A percentile compares a stretch with the other conserved stretches of the same genome.
Conservation (phyloP, 2,888 invertebrate genomes). For the Synanthedon vespiformis region DNA sequence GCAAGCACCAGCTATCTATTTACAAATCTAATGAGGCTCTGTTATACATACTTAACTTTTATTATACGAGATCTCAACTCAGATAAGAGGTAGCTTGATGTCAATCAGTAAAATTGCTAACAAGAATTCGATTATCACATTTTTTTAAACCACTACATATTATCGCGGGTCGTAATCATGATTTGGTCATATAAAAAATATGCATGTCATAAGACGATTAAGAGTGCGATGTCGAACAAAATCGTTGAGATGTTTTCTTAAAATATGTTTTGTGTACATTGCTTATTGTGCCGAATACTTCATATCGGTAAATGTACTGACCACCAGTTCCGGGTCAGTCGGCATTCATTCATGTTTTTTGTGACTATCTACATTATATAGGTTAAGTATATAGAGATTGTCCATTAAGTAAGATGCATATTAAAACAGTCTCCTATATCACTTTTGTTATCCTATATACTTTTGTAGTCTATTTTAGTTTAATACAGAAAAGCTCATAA, state of each 20-base stretch:
- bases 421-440: too few species aligned
- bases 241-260: slow-evolving; percentile 16
- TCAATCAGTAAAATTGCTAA: slow-evolving; percentile 24
- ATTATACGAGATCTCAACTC: too few species aligned
- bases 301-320: slow-evolving; percentile 17
- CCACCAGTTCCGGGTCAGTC: slow-evolving; percentile 47
- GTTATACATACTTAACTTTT: too few species aligned
- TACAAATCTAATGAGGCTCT: too few species aligned
- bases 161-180: slow-evolving; percentile 26
- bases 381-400: too few species aligned
- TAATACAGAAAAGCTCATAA: too few species aligned
- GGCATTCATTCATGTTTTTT: slow-evolving; percentile 31
- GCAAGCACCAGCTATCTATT: too few species aligned
- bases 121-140: slow-evolving; percentile 44
- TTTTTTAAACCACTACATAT: slow-evolving; percentile 23
- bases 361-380: slow-evolving; percentile 4
- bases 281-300: slow-evolving; percentile 6
- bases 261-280: slow-evolving; percentile 4
- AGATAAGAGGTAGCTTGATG: neutral
- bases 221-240: slow-evolving; percentile 14
- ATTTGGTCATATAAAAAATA: slow-evolving; percentile 36
- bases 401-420: too few species aligned
- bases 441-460: too few species aligned
- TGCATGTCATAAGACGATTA: slow-evolving; percentile 44
- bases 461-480: too few species aligned